phyloP scores from a whole-genome alignment of 2,888 invertebrate species.

The Atherix ibis region DNA sequence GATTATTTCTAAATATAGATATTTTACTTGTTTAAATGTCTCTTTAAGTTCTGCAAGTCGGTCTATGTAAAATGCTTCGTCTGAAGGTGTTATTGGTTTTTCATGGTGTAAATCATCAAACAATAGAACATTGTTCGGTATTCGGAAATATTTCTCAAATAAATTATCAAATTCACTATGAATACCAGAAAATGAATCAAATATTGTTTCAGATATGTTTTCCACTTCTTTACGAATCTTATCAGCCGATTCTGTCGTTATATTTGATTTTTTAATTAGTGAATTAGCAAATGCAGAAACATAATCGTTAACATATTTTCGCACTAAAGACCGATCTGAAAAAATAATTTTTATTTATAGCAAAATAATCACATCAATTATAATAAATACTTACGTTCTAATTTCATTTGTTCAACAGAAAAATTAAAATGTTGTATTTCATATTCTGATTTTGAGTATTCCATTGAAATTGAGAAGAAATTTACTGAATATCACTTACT shows the following conservation, averaged over 20 bases:
- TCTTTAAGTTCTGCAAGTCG: slow-evolving; percentile 16
- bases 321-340: slow-evolving; percentile 6
- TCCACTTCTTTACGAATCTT: slow-evolving; percentile 13
- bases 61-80: slow-evolving; percentile 15
- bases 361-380: no score
- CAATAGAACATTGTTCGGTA: slow-evolving; percentile 23
- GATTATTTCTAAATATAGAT: no score
- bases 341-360: no score
- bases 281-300: slow-evolving; percentile 6
- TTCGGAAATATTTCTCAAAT: slow-evolving; percentile 18
- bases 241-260: slow-evolving; percentile 13
- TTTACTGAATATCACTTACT: no score
- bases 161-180: slow-evolving; percentile 14
- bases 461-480: no score
- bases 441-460: slow-evolving; percentile 14
- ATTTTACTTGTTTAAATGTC: slow-evolving; percentile 19
- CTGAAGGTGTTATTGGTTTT: slow-evolving; percentile 14
- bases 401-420: slow-evolving; percentile 16
- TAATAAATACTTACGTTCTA: slow-evolving; percentile 16
- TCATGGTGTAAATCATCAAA: slow-evolving; percentile 18
- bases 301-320: not conserved
- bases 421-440: slow-evolving; percentile 21
- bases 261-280: slow-evolving; percentile 11
- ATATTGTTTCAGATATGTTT: slow-evolving; percentile 16
- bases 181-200: slow-evolving; percentile 14